Percentiles rank a stretch among this genome's conserved stretches.
phyloP scores from a whole-genome alignment of 2,888 invertebrate genomes.

The Digitonthophagus gazella region DNA sequence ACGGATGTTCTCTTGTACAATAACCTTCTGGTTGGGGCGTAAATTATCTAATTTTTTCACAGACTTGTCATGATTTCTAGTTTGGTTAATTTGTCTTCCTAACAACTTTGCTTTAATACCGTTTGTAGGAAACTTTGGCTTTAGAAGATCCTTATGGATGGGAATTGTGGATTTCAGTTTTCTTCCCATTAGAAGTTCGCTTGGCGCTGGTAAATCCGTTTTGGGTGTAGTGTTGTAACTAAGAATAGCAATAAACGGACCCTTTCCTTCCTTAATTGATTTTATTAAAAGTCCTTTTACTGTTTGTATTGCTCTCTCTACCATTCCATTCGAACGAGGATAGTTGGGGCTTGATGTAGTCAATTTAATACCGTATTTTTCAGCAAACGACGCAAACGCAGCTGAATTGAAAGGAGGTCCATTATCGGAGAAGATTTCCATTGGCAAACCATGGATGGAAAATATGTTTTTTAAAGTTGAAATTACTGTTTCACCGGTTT shows the following conservation, averaged over 20 bases:
- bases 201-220: constrained; percentile 34
- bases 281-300: constrained; percentile 33
- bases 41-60: too few species aligned
- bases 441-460: too few species aligned
- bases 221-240: constrained; percentile 34
- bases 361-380: too few species aligned
- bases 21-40: constrained; percentile 9
- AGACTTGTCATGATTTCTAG: too few species aligned
- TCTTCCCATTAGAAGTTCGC: constrained; percentile 34
- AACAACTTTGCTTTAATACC: too few species aligned
- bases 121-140: constrained; percentile 14
- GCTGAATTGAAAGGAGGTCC: too few species aligned
- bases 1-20: constrained; percentile 5
- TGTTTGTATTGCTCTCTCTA: constrained; percentile 33
- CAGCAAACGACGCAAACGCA: too few species aligned
- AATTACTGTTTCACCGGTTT: too few species aligned
- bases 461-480: too few species aligned
- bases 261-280: constrained; percentile 27
- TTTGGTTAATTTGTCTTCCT: too few species aligned
- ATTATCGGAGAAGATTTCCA: too few species aligned
- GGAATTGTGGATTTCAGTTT: constrained; percentile 33
- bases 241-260: constrained; percentile 33
- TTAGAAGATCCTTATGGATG: constrained; percentile 11
- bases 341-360: too few species aligned
- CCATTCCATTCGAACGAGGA: constrained; percentile 35